Percentiles rank a stretch among this genome's conserved stretches.
Evolutionary conservation across 37 sponge, comb jelly and placozoan species (phyloP).

Genomic region (Geodia barretti): DNA sequence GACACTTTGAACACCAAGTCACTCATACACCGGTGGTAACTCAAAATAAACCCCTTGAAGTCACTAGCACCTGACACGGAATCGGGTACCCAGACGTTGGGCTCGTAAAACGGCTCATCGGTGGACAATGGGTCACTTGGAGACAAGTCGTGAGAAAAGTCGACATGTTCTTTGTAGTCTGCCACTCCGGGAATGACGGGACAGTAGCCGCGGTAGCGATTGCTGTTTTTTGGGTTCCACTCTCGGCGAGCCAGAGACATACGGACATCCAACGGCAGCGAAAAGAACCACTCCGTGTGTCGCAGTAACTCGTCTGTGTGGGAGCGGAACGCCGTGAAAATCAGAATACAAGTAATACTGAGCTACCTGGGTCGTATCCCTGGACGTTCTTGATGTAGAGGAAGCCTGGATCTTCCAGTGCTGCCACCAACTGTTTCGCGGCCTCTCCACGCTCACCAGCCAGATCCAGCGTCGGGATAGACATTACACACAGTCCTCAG

Average conservation of each 20-base stretch:
- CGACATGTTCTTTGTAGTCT: background rate
- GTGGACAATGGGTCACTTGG: slow-evolving; percentile 10
- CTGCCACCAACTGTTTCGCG: background rate
- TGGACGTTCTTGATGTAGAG: slow-evolving; percentile 44
- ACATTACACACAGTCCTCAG: too few species aligned
- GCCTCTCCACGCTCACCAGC: background rate
- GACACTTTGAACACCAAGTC: slow-evolving; percentile 37
- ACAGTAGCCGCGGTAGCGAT: slow-evolving; percentile 23
- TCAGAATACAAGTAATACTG: too few species aligned
- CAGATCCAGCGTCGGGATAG: slow-evolving; percentile 23
- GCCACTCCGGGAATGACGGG: background rate
- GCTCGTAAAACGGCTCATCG: slow-evolving; percentile 44
- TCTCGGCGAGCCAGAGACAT: background rate
- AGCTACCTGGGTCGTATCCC: slow-evolving; percentile 1
- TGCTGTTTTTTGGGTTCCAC: slow-evolving; percentile 4
- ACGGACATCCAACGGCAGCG: slow-evolving; percentile 20
- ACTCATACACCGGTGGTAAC: slow-evolving; percentile 22
- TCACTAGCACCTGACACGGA: background rate
- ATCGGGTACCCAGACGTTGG: slow-evolving; percentile 6
- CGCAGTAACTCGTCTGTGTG: slow-evolving; percentile 2
- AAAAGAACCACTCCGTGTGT: slow-evolving; percentile 29
- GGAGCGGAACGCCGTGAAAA: too few species aligned
- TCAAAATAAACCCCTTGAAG: slow-evolving; percentile 6
- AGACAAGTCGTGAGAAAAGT: slow-evolving; percentile 3
- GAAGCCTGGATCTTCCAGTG: slow-evolving; percentile 31